Evolutionary conservation across 2,797 vertebrate genomes (phyloP).

Genomic region (Remorina albescens): DNA sequence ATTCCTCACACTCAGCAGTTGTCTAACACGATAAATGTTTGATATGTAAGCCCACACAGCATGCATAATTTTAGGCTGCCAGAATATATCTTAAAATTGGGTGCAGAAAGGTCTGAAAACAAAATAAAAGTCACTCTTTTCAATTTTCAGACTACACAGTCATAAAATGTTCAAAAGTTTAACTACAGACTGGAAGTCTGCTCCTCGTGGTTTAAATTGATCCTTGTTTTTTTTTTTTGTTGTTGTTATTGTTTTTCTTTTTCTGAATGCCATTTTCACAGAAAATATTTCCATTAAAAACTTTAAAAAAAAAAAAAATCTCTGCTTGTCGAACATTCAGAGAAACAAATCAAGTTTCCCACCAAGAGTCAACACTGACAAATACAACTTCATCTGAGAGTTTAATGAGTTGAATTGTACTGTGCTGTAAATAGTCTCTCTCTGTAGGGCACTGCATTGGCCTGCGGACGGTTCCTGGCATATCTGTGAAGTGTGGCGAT

Average conservation of each 20-base stretch:
- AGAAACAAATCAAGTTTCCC: constrained; percentile 64
- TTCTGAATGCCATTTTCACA: constrained; percentile 30
- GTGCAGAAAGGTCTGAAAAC: constrained; percentile 6
- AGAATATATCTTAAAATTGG: constrained; percentile 15
- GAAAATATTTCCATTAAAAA: constrained; percentile 54
- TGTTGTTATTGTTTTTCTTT: too few relatives aligned
- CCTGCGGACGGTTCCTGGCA: constrained; percentile 82
- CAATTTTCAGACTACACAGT: not conserved
- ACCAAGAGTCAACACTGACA: constrained; percentile 67
- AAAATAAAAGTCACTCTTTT: constrained; percentile 29
- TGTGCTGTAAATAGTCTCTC: constrained; percentile 83
- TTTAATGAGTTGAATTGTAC: constrained; percentile 82
- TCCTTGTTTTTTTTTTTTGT: not conserved
- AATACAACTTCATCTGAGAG: constrained; percentile 76
- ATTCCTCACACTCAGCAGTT: constrained; percentile 14
- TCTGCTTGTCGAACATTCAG: constrained; percentile 37
- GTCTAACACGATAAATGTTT: constrained; percentile 42
- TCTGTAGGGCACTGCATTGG: constrained; percentile 78
- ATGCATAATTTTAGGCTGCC: constrained; percentile 17
- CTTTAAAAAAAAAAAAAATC: constrained; percentile 52
- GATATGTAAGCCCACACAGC: constrained; percentile 37
- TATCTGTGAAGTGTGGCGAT: constrained; percentile 80
- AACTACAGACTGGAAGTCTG: constrained; percentile 2
- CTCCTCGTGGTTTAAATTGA: constrained; percentile 18
- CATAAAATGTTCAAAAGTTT: constrained; percentile 7